Base-by-base conservation (phyloP, 2,113 vertebrate genomes). In the Apodemus sylvaticus region DNA sequence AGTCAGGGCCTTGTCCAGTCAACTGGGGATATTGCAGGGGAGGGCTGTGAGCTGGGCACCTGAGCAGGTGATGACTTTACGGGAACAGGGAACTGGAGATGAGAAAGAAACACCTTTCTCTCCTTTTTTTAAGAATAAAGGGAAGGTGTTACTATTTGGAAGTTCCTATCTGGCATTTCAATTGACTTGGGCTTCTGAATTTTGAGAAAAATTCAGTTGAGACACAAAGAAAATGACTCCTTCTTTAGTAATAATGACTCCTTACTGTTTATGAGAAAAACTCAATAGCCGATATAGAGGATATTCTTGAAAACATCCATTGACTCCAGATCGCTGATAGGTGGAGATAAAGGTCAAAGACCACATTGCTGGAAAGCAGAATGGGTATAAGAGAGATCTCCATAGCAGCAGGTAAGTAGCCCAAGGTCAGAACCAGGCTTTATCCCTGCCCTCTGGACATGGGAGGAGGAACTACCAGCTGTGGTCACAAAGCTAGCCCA, bases 181-280 rank as follows among this genome's bases (percentile, higher is more conserved):
- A 73, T 94, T 87, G 86, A 66, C 31, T 45, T 70, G 31, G 51
- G 55, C 34, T 96, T 31, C 34, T 0, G 9, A 95, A 82, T 87
- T 89, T 85, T 97, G 86, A 96, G 76, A 94, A 94, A 71, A 89
- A 66, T 86, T 86, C 22, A 36, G 58, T 77, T 34, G 70, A 94
- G 62, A 86, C 83, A 60, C 91, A 34, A 64, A 51, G 22, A 93
- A 93, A 71, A 64, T 3, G 51, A 78, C 22, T 66, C 11, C 24
- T 64, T 76, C 4, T 13, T 64, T 66, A 55, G 36, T 42, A 64
- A 71, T 51, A 36, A 36, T 24, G 26, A 77, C 51, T 31, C 31
- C n/a, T 89, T 51, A 53, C 20, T 74, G 29, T 53, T 77, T 62
- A 26, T 71, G 83, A 96, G 24, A 91, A 89, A 66, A 34, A 19